phyloP scores from a whole-genome alignment of 2,797 vertebrate genomes.

The Acanthornis magna region DNA sequence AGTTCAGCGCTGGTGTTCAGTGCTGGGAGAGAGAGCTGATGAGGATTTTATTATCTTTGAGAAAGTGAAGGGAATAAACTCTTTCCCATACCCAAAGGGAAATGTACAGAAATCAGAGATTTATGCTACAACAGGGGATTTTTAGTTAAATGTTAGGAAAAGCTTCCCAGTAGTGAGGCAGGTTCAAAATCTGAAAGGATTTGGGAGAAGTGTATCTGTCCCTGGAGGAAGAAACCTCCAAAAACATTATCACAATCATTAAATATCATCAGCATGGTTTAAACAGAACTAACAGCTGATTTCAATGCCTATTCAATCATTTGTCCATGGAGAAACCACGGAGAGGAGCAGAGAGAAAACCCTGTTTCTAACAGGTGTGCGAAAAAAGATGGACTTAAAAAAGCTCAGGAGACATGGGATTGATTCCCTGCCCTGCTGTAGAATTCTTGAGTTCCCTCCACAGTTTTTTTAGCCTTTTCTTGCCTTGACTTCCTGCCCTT shows the following conservation, averaged over 20 bases:
- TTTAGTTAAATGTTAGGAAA: not conserved
- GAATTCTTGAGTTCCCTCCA: not conserved
- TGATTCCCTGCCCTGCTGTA: not conserved
- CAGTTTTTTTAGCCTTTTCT: not conserved
- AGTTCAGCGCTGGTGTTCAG: not conserved
- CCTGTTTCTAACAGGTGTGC: not conserved
- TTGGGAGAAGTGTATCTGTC: not conserved
- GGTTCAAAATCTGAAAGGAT: not conserved
- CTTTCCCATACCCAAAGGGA: not conserved
- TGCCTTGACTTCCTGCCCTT: not conserved
- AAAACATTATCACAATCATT: not conserved
- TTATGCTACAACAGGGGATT: not conserved
- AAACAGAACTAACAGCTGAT: not conserved
- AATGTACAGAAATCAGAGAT: not conserved
- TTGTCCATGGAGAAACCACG: not conserved
- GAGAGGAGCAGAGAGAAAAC: not conserved
- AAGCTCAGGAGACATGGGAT: not conserved
- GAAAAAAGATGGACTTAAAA: not conserved
- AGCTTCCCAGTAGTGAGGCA: not conserved
- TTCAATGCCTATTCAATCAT: not conserved
- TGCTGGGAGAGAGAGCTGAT: not conserved
- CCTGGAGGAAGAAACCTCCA: not conserved
- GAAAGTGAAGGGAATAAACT: not conserved
- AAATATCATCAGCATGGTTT: not conserved
- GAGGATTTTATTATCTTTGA: no score